Conservation (phyloP, 1,140 invertebrate genomes). For the Platorchestia sp. region DNA sequence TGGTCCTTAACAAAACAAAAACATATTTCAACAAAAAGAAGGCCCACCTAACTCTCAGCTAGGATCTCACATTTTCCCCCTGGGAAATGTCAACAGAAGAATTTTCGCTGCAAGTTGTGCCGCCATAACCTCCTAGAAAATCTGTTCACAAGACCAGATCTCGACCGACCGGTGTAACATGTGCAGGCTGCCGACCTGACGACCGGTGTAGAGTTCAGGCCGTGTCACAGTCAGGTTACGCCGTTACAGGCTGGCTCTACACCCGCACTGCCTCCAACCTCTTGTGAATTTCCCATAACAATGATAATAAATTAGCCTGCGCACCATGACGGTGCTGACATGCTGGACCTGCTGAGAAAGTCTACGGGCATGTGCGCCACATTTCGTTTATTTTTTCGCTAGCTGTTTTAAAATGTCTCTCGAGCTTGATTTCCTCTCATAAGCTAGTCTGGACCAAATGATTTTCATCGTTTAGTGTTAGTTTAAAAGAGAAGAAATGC, state of each 20-base stretch:
- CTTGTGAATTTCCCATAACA: neutral
- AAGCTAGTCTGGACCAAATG: neutral
- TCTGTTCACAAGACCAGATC: too few species aligned
- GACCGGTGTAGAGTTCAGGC: neutral
- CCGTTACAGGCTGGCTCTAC: neutral
- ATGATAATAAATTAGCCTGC: neutral
- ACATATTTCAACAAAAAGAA: too few species aligned
- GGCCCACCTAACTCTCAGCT: too few species aligned
- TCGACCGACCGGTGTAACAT: neutral
- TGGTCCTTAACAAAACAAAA: too few species aligned
- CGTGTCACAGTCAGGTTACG: neutral
- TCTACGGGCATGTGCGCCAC: neutral
- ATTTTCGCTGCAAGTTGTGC: too few species aligned
- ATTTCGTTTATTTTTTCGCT: neutral
- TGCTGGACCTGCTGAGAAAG: neutral
- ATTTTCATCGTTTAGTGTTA: neutral
- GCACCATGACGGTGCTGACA: too few species aligned
- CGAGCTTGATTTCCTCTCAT: too few species aligned
- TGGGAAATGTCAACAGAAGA: too few species aligned
- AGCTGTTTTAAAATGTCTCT: neutral
- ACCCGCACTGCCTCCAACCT: neutral
- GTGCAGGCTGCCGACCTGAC: neutral
- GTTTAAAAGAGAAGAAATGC: too few species aligned
- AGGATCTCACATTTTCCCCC: too few species aligned
- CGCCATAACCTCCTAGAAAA: too few species aligned